A percentile compares a stretch with the other conserved stretches of the same genome.
These are phyloP conservation scores for Drosophila demipolita DNA, from an alignment of 2,888 invertebrate species.

Conservation along the genomic window DNA sequence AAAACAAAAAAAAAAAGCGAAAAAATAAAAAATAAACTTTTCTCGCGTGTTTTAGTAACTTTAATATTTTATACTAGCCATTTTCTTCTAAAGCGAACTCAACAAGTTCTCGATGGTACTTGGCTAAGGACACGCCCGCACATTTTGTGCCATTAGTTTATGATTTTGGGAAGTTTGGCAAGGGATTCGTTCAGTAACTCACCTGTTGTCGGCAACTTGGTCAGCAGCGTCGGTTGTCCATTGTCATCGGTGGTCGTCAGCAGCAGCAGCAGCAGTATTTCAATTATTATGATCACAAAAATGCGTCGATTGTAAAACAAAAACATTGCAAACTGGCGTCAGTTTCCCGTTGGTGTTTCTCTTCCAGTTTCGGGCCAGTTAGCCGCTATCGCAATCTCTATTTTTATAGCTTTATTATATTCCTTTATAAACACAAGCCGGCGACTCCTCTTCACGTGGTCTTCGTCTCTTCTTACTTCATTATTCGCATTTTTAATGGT, in stretches of 20 bases:
- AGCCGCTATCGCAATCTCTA: conserved; percentile 34
- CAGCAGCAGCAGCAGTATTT: conserved; percentile 79
- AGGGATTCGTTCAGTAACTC: conserved; percentile 45
- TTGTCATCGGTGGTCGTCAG: conserved; percentile 75
- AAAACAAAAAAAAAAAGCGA: background rate
- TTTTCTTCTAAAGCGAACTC: conserved; percentile 59
- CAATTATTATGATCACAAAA: conserved; percentile 87
- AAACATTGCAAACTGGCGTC: conserved; percentile 89
- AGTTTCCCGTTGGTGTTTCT: conserved; percentile 44
- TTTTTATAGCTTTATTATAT: conserved; percentile 6
- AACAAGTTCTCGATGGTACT: conserved; percentile 57
- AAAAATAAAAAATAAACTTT: conserved; percentile 48
- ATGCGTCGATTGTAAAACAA: conserved; percentile 88
- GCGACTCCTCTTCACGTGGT: conserved; percentile 14
- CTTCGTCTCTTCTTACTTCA: conserved; percentile 20
- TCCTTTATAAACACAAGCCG: conserved; percentile 11
- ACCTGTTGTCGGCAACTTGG: conserved; percentile 79
- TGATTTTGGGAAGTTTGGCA: conserved; percentile 62
- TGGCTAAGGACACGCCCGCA: conserved; percentile 63
- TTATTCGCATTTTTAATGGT: conserved; percentile 25
- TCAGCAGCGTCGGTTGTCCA: conserved; percentile 76
- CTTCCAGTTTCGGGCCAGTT: conserved; percentile 31
- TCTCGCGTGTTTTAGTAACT: conserved; percentile 75
- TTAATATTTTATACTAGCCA: conserved; percentile 74
- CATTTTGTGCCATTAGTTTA: conserved; percentile 65